Base-by-base conservation (phyloP, 1,140 invertebrate genomes). In the Lordiphosa clarofinis region DNA sequence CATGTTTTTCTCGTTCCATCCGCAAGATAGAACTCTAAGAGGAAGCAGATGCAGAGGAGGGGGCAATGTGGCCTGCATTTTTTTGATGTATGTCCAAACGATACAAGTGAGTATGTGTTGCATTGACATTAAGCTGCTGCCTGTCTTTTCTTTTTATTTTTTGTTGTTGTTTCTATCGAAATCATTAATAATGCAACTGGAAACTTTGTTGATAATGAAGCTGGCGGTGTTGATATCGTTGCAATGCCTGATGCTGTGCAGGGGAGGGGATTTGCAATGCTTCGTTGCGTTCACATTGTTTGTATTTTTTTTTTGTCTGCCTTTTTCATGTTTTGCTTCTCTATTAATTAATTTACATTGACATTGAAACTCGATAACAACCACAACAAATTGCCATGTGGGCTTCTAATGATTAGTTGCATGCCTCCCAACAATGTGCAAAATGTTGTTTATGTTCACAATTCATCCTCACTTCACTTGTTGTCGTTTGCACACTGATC, bases 331-430 rank as follows among this genome's bases (percentile, higher is more conserved):
- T 71, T 62, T 62, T 47, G 48, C 54, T 62, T 58, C 61, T 71
- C 62, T 73, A 84, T 63, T 84, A 84, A 84, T 84, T 78, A 78
- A 84, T 76, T 84, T 61, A 73, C 84, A 84, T 84, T 84, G 78
- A 84, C 78, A 84, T 84, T 84, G 78, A 84, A 71, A 56, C 68
- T 43, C 58, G 52, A 35, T 73, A 73, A 47, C 36, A 49, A 53
- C 50, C 68, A 39, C 50, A 73, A 76, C 78, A 84, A 84, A 84
- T 84, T 84, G 65, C 57, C 65, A 67, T 78, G 84, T 73, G 65
- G 73, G 78, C 78, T 66, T 84, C 78, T 78, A 84, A 84, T 78
- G 57, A 84, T 73, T 60, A 58, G 73, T 84, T 84, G 78, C 64
- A 84, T 76, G 73, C 64, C 63, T 57, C 72, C 73, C 76, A 84